Conservation (phyloP, 2,797 vertebrate genomes). For the Micromesistius poutassou region DNA sequence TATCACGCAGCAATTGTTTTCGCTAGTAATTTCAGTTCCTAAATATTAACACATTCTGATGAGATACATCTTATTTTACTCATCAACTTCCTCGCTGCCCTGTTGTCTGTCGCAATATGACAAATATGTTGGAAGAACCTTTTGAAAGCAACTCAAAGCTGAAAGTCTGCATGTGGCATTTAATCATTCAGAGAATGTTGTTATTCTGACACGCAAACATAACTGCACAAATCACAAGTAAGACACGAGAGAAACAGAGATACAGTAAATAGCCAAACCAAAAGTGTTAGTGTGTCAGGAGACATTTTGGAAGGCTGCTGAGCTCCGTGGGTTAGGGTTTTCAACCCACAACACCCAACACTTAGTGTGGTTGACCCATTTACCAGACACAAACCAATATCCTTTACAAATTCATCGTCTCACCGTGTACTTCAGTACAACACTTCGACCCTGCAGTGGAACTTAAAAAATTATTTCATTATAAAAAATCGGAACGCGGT, state of each 20-base stretch:
- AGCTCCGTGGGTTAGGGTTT: slow-evolving; percentile 28
- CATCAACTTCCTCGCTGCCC: background rate
- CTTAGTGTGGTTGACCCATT: slow-evolving; percentile 29
- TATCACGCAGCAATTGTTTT: background rate
- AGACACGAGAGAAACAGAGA: background rate
- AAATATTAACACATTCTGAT: background rate
- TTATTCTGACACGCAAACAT: background rate
- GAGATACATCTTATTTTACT: background rate
- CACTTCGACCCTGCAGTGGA: background rate
- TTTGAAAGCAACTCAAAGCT: background rate
- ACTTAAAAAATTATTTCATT: background rate
- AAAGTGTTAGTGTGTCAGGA: slow-evolving; percentile 14
- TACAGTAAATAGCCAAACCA: slow-evolving; percentile 32
- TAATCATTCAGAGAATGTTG: background rate
- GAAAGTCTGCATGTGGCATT: background rate
- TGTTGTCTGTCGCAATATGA: background rate
- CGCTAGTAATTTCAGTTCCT: background rate
- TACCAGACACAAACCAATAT: slow-evolving; percentile 16
- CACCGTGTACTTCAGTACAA: background rate
- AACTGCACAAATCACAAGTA: background rate
- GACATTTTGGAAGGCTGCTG: slow-evolving; percentile 36
- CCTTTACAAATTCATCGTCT: background rate
- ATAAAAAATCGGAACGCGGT: background rate
- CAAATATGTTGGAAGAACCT: background rate
- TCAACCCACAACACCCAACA: slow-evolving; percentile 37